A percentile compares a stretch with the other conserved stretches of the same genome.
Evolutionary conservation across 2,797 vertebrate species (phyloP).

Genomic region (Otolemur crassicaudatus): DNA sequence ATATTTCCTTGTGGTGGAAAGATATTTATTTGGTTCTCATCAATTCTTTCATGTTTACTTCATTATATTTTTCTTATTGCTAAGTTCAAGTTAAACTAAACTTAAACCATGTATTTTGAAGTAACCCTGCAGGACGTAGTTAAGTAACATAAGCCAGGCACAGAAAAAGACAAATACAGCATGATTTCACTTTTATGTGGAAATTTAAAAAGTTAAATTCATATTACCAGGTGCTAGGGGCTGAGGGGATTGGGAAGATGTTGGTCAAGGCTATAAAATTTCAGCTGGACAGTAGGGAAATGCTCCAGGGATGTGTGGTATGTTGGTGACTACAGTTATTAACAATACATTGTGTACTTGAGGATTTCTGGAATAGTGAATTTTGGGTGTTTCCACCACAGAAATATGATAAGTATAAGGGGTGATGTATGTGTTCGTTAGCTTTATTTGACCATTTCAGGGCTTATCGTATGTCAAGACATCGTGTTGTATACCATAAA

Average conservation of each 20-base stretch:
- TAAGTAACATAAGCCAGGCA: not conserved
- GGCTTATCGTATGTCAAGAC: not conserved
- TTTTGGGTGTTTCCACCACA: not conserved
- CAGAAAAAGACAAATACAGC: not conserved
- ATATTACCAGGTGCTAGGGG: not conserved
- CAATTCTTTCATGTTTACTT: not conserved
- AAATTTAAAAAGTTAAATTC: not conserved
- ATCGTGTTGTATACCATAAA: not conserved
- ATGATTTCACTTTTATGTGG: not conserved
- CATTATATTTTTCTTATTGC: slow-evolving; percentile 13
- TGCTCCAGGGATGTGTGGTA: not conserved
- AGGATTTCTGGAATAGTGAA: not conserved
- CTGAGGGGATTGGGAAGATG: not conserved
- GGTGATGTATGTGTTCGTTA: not conserved
- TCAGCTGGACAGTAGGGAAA: not conserved
- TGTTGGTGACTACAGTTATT: not conserved
- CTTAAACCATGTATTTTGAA: not conserved
- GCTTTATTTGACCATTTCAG: not conserved
- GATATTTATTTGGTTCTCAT: not conserved
- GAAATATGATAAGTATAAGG: not conserved
- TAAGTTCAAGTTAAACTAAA: slow-evolving; percentile 21
- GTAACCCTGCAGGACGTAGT: not conserved
- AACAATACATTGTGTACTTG: not conserved
- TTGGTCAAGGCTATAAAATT: not conserved
- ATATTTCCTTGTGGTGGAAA: not conserved